phyloP scores from a whole-genome alignment of 92 coral and sea anemone species.

The Porites evermanni region DNA sequence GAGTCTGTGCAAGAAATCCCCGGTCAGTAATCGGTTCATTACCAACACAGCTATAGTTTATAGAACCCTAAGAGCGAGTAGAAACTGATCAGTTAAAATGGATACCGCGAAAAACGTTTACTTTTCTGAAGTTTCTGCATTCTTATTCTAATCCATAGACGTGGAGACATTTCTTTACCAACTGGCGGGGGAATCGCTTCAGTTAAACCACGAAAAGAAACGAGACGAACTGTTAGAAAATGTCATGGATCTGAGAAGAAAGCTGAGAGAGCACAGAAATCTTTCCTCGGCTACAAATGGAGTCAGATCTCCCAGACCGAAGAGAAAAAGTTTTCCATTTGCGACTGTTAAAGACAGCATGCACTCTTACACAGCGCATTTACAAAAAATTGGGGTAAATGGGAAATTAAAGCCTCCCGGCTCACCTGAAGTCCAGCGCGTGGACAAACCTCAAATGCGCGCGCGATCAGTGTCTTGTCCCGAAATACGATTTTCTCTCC shows the following conservation, averaged over 20 bases:
- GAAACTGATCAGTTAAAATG: too few species aligned
- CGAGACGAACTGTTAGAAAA: constrained; percentile 62
- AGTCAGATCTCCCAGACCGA: constrained; percentile 87
- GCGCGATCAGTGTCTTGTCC: constrained; percentile 93
- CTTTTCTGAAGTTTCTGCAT: not conserved
- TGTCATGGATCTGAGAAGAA: constrained; percentile 61
- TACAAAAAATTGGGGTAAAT: constrained; percentile 42
- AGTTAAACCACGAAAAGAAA: constrained; percentile 63
- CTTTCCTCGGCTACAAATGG: constrained; percentile 61
- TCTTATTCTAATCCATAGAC: constrained; percentile 40
- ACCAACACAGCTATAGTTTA: too few species aligned
- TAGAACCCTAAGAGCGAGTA: too few species aligned
- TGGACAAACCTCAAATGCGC: constrained; percentile 77
- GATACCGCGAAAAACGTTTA: too few species aligned
- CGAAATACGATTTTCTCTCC: constrained; percentile 73
- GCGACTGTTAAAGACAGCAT: constrained; percentile 53
- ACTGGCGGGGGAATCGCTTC: constrained; percentile 59
- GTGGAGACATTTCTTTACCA: constrained; percentile 71
- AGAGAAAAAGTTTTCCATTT: constrained; percentile 72
- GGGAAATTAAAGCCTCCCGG: constrained; percentile 59
- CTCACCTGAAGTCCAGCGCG: constrained; percentile 77
- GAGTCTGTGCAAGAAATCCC: too few species aligned
- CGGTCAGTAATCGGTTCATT: too few species aligned
- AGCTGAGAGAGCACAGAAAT: constrained; percentile 63
- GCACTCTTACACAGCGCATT: constrained; percentile 70